A percentile compares a stretch with the other conserved stretches of the same genome.
phyloP scores from a whole-genome alignment of 2,113 vertebrate species.

The Brachypteracias leptosomus region DNA sequence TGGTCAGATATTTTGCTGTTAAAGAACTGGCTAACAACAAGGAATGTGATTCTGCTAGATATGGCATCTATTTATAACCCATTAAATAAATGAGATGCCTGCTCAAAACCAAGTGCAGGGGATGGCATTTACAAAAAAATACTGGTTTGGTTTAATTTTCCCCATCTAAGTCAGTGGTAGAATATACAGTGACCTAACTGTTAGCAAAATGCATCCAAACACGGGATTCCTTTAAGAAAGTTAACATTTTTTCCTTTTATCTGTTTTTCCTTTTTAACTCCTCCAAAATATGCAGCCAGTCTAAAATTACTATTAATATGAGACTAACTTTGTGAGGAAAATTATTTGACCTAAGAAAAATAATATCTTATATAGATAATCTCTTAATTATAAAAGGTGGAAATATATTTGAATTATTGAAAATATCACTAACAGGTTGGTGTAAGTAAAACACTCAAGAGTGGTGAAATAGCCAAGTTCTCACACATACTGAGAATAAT shows the following conservation, averaged over 20 bases:
- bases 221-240: not conserved
- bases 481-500: not conserved
- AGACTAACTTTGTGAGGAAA: not conserved
- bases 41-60: constrained; percentile 29
- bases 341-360: not conserved
- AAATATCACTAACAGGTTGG: not conserved
- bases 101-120: not conserved
- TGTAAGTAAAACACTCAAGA: not conserved
- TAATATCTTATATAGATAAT: not conserved
- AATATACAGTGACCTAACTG: not conserved
- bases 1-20: constrained; percentile 38
- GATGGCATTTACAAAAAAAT: not conserved
- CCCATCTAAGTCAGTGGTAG: not conserved
- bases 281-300: not conserved
- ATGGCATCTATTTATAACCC: not conserved
- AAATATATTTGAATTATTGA: not conserved
- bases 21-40: not conserved
- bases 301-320: not conserved
- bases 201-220: not conserved
- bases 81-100: not conserved
- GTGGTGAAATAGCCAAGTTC: not conserved
- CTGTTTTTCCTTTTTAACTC: no score
- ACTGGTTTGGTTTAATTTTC: not conserved
- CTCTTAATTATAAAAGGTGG: not conserved
- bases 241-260: no score